Evolutionary conservation across 2,113 vertebrate species (phyloP), one percentile per base, ranked within the genome.

Genomic region (Sterna hirundo): DNA sequence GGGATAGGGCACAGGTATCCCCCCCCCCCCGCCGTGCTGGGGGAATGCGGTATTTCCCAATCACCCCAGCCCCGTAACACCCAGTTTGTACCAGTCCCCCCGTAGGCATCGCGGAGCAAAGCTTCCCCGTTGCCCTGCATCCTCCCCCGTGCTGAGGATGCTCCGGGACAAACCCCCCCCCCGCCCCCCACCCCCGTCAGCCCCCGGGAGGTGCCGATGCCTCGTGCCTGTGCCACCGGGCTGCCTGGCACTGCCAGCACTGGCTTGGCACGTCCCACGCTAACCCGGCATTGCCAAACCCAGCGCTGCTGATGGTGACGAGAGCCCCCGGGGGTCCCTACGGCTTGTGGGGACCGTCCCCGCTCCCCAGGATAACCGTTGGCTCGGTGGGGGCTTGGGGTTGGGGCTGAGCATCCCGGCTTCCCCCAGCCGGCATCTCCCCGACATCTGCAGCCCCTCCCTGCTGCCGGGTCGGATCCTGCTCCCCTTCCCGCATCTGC

Each of bases 391-490:
- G 44, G 72, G 46, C 57, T 60, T 60, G 66, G 51, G 30, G 29
- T 14, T 60, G 25, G 32, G 36, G 16, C 15, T 49, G 38, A 77
- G 38, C 32, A 6, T 60, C 54, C 38, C 4, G 3, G 23, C 15
- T 32, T 25, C 34, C 5, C 20, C 58, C 57, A 5, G 12, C 34
- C 2, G 0, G 36, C 5, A 1, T 25, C 42, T 49, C 10, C 69
- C 44, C 7, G 6, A n/a, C 44, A n/a, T 79, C 82, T 23, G 15
- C 30, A 40, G 10, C 49, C n/a, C 15, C 25, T 0, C 38, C 13
- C 22, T 0, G 0, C 93, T 55, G 42, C 74, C 2, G 8, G 36
- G 21, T 69, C 0, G 0, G 21, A 32, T 80, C 26, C 61, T n/a
- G 25, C 61, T 83, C 0, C 0, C 36, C 51, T 19, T 52, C 58